These are phyloP conservation scores for Pollimyrus isidori DNA, from an alignment of 2,113 vertebrate genomes.

Conservation along the genomic window DNA sequence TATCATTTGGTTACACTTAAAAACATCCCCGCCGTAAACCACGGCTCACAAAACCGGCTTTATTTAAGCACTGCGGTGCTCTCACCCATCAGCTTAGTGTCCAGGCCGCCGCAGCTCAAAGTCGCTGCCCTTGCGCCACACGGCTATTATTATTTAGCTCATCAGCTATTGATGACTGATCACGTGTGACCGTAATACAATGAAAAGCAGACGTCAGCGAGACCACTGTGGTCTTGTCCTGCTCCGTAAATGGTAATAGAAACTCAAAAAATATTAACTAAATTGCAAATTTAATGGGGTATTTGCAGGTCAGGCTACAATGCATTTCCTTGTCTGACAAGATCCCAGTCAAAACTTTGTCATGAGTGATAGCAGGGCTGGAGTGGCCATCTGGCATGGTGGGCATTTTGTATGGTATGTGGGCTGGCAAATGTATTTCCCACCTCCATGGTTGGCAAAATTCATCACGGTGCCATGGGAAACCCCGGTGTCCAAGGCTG, in stretches of 20 bases:
- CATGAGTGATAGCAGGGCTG: neutral
- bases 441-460: neutral
- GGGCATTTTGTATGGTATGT: neutral
- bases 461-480: neutral
- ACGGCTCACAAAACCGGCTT: neutral
- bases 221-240: neutral
- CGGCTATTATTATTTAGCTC: conserved; percentile 15
- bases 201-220: neutral
- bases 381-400: neutral
- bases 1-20: conserved; percentile 19
- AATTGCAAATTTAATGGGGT: neutral
- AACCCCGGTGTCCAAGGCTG: neutral
- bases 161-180: neutral
- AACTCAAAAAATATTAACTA: neutral
- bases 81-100: conserved; percentile 35
- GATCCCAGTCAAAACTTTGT: neutral
- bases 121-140: conserved; percentile 41
- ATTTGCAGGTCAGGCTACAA: neutral
- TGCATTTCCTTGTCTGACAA: neutral
- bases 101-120: conserved; percentile 43
- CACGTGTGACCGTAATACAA: neutral
- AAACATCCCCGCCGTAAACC: neutral
- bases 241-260: neutral
- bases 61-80: conserved; percentile 38
- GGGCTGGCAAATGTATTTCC: neutral